phyloP scores from a whole-genome alignment of 2,113 vertebrate genomes.

The Daubentonia madagascariensis region DNA sequence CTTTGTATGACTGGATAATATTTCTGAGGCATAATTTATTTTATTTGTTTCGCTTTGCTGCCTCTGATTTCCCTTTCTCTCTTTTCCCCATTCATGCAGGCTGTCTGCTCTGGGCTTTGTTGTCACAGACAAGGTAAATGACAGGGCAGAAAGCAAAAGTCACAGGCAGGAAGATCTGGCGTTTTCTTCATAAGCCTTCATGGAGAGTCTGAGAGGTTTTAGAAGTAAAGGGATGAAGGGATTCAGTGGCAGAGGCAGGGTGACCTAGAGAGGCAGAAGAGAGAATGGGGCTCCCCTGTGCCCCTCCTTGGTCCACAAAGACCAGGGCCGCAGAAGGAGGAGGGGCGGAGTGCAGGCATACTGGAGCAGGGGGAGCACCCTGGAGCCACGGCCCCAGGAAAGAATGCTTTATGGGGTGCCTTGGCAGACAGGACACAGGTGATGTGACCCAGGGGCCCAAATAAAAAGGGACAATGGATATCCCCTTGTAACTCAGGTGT shows the following conservation, averaged over 20 bases:
- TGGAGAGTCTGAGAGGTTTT: accelerated
- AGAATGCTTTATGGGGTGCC: neutral
- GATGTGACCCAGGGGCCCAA: neutral
- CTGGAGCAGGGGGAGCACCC: too few species aligned
- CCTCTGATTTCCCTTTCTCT: neutral
- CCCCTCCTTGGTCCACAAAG: neutral
- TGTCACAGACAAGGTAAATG: neutral
- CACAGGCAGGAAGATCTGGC: too few species aligned
- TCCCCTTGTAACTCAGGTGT: neutral
- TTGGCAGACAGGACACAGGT: neutral
- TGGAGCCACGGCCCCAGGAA: neutral
- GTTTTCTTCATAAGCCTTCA: neutral
- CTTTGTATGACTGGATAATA: neutral
- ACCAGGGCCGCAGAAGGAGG: neutral
- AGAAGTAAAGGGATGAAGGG: neutral
- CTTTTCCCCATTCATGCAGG: neutral
- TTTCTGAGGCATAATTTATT: neutral
- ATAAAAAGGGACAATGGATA: neutral
- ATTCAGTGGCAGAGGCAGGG: neutral
- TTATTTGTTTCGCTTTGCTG: neutral
- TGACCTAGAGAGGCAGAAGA: neutral
- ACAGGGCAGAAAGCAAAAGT: neutral
- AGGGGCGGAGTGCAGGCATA: accelerated
- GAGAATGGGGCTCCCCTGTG: neutral
- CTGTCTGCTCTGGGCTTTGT: neutral